Conservation (phyloP, 2,888 invertebrate genomes). For the Habroteleia sp. region DNA sequence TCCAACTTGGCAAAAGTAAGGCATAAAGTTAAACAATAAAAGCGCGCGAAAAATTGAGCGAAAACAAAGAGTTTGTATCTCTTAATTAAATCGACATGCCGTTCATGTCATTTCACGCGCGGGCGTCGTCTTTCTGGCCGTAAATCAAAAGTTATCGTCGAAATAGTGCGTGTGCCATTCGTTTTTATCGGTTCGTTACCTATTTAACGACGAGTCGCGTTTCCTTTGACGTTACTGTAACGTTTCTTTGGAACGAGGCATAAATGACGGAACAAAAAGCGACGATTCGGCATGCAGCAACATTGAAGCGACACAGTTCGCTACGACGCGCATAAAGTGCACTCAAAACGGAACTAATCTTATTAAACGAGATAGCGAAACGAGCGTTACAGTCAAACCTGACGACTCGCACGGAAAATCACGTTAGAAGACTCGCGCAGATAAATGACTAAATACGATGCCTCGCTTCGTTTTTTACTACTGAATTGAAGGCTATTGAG, state of each 20-base stretch:
- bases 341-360: constrained; percentile 32
- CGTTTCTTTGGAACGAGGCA: background rate
- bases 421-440: constrained; percentile 7
- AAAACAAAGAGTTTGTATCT: no score
- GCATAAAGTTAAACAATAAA: no score
- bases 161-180: constrained; percentile 1
- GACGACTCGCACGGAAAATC: constrained; percentile 32
- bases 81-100: constrained; percentile 50
- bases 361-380: constrained; percentile 30
- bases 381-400: constrained; percentile 17
- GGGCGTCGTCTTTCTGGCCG: constrained; percentile 1
- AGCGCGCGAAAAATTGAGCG: constrained; percentile 15
- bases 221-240: constrained; percentile 5
- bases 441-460: background rate
- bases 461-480: background rate
- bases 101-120: constrained; percentile 40
- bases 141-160: constrained; percentile 36
- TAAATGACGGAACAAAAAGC: constrained; percentile 10
- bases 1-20: no score
- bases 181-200: constrained; percentile 34
- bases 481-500: constrained; percentile 8
- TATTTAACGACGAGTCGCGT: constrained; percentile 21
- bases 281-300: constrained; percentile 13
- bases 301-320: background rate
- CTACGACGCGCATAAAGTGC: constrained; percentile 22